Evolutionary conservation across 2,888 invertebrate genomes (phyloP).

Genomic region (Chirona hameri): DNA sequence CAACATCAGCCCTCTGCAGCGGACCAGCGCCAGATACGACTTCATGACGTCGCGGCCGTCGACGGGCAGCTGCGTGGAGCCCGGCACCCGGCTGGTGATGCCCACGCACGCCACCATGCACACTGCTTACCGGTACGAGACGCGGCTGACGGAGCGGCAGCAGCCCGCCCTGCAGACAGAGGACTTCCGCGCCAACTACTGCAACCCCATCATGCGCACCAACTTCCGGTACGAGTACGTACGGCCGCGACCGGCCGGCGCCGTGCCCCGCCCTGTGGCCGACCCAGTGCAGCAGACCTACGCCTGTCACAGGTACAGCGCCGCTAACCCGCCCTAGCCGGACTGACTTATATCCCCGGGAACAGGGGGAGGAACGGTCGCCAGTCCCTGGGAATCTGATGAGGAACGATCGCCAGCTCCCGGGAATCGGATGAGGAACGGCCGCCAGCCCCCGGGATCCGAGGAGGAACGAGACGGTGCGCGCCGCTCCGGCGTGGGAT

Average conservation of each 20-base stretch:
- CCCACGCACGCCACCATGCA: background rate
- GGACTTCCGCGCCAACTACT: conserved; percentile 3
- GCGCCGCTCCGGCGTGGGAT: too few relatives aligned
- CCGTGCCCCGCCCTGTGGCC: background rate
- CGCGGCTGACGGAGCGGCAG: conserved; percentile 1
- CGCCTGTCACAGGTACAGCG: background rate
- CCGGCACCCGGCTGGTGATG: background rate
- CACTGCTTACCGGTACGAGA: conserved; percentile 1
- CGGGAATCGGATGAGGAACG: too few relatives aligned
- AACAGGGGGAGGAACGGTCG: too few relatives aligned
- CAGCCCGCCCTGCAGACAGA: background rate
- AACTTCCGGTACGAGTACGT: background rate
- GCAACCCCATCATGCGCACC: background rate
- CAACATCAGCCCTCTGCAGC: conserved; percentile 2
- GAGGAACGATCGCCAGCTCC: too few relatives aligned
- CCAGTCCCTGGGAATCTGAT: too few relatives aligned
- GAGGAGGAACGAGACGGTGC: too few relatives aligned
- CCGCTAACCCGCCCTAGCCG: background rate
- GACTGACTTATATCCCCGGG: too few relatives aligned
- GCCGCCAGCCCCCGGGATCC: too few relatives aligned
- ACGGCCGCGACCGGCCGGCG: conserved; percentile 8
- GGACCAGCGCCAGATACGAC: conserved; percentile 1
- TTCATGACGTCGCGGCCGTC: background rate
- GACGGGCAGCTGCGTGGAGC: background rate
- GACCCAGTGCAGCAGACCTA: background rate